These are phyloP conservation scores for Drosophila mauritiana DNA, from an alignment of 1,140 invertebrate species.

Conservation along the genomic window DNA sequence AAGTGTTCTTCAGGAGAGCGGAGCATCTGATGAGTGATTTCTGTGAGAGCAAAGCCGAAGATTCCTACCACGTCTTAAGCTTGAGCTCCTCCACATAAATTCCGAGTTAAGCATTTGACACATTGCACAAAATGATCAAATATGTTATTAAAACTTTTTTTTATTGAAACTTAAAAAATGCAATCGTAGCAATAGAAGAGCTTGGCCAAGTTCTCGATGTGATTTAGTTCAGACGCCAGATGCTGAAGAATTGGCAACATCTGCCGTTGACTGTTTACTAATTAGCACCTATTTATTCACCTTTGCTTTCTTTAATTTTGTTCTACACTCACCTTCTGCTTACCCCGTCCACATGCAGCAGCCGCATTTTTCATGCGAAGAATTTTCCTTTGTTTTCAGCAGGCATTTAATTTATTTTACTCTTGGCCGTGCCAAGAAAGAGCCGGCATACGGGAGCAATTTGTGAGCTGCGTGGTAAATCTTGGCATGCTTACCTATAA, in stretches of 20 bases:
- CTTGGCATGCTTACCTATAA: slow-evolving; percentile 75
- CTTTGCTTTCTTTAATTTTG: slow-evolving; percentile 47
- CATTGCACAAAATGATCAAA: neutral
- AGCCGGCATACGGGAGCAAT: slow-evolving; percentile 47
- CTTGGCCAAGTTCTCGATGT: slow-evolving; percentile 6
- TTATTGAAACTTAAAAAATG: neutral
- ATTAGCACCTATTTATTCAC: slow-evolving; percentile 65
- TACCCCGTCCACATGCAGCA: neutral
- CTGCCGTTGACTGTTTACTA: slow-evolving; percentile 71
- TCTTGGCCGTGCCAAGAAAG: slow-evolving; percentile 35
- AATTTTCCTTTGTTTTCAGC: slow-evolving; percentile 70
- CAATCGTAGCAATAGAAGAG: neutral
- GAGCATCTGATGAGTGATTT: neutral
- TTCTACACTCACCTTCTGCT: slow-evolving; percentile 6
- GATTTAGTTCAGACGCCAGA: slow-evolving; percentile 3
- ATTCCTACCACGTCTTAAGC: too few relatives aligned
- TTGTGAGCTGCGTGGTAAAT: slow-evolving; percentile 67
- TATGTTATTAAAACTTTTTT: neutral
- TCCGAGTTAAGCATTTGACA: neutral
- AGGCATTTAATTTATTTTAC: slow-evolving; percentile 77
- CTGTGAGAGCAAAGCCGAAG: too few relatives aligned
- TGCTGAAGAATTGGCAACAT: slow-evolving; percentile 36
- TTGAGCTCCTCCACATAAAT: neutral
- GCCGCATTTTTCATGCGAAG: slow-evolving; percentile 50
- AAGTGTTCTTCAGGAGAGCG: slow-evolving; percentile 16